These are phyloP conservation scores for Thymallus thymallus DNA, from an alignment of 2,113 vertebrate genomes.

Conservation along the genomic window DNA sequence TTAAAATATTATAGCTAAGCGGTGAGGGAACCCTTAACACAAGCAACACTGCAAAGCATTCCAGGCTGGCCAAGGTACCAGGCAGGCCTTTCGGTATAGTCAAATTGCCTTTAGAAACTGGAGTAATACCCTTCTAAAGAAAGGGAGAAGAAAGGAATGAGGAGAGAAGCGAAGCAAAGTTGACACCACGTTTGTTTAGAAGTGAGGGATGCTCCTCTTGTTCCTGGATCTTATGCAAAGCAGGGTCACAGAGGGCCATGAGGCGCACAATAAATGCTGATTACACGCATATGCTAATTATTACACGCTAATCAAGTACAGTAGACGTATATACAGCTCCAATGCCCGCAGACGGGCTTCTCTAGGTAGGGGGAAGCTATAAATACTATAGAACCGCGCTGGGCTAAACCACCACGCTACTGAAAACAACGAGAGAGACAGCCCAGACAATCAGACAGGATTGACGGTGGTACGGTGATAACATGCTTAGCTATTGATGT, in stretches of 20 bases:
- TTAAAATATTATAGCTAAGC: slow-evolving; percentile 20
- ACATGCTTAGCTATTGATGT: too few species aligned
- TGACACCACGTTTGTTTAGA: slow-evolving; percentile 66
- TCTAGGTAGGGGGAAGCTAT: slow-evolving; percentile 62
- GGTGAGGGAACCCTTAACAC: slow-evolving; percentile 17
- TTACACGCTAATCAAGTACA: slow-evolving; percentile 82
- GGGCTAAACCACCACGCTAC: slow-evolving; percentile 26
- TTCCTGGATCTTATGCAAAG: slow-evolving; percentile 78
- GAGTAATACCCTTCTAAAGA: slow-evolving; percentile 32
- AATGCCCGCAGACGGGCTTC: slow-evolving; percentile 67
- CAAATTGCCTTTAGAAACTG: too few species aligned
- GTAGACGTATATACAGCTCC: slow-evolving; percentile 74
- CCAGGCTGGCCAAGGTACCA: slow-evolving; percentile 23
- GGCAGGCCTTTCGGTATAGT: slow-evolving; percentile 2
- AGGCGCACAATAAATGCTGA: slow-evolving; percentile 81
- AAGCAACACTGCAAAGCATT: slow-evolving; percentile 28
- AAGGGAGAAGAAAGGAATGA: slow-evolving; percentile 52
- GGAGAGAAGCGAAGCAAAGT: slow-evolving; percentile 66
- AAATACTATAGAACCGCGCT: slow-evolving; percentile 57
- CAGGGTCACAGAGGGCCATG: slow-evolving; percentile 75
- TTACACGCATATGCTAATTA: slow-evolving; percentile 86
- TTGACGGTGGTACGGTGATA: neutral
- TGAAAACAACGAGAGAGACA: slow-evolving; percentile 52
- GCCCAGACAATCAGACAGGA: slow-evolving; percentile 43
- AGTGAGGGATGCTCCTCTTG: slow-evolving; percentile 71